These are phyloP conservation scores for Crotalus helleri DNA, from an alignment of 2,113 vertebrate species.

Conservation along the genomic window DNA sequence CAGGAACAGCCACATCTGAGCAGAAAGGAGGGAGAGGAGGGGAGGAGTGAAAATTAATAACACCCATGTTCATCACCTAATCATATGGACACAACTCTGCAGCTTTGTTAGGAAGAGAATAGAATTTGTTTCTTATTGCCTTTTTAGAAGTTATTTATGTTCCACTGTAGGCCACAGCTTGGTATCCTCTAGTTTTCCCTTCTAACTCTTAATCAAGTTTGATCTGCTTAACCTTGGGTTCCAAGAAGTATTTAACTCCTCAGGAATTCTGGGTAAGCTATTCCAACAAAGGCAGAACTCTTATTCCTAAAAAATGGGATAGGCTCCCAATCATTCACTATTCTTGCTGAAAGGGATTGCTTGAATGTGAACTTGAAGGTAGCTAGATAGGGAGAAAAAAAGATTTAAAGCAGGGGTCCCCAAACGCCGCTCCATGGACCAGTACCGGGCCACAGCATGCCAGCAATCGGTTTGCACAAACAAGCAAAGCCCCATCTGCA, in stretches of 20 bases:
- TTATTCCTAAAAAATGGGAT: constrained; percentile 55
- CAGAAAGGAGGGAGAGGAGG: no score
- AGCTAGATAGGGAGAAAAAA: constrained; percentile 47
- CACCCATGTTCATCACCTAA: neutral
- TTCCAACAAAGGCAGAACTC: constrained; percentile 27
- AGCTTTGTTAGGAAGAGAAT: neutral
- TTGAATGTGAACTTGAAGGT: constrained; percentile 58
- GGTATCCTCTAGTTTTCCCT: neutral
- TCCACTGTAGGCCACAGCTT: neutral
- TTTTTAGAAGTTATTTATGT: neutral
- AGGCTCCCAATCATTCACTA: constrained; percentile 54
- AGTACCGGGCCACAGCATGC: no score
- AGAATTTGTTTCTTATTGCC: neutral
- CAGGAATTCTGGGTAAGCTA: constrained; percentile 30
- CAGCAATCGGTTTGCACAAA: no score
- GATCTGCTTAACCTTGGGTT: neutral
- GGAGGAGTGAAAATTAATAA: no score
- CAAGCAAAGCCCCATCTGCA: no score
- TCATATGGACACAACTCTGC: neutral
- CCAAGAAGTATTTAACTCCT: constrained; percentile 7
- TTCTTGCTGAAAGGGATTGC: constrained; percentile 57
- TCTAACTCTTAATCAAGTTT: neutral
- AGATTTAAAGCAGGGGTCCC: no score
- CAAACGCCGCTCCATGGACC: no score
- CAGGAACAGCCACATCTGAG: no score